Evolutionary conservation across 2,888 invertebrate species (phyloP), one percentile per base, ranked within the genome.

Genomic region (Coenonympha glycerion): DNA sequence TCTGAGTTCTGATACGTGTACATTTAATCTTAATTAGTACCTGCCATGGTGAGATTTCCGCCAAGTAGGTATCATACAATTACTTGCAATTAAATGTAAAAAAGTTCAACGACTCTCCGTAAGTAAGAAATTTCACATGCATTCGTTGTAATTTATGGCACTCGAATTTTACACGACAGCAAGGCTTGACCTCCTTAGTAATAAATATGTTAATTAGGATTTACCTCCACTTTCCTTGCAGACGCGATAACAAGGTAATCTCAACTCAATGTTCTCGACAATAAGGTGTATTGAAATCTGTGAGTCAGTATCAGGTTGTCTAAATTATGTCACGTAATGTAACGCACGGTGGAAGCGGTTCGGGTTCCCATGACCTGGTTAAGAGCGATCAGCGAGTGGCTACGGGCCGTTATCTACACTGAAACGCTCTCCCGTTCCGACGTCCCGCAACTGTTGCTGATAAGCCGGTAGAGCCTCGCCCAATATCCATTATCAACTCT

Each of bases 291-390:
- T 18, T 31, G 33, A 21, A 15, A 44, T 31, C 16, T 21, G 15
- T 19, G 19, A 13, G 15, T 39, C 15, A 44, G 15, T 21, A 11
- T 21, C 44, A 21, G 21, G 44, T 30, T 30, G 36, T 44, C 44
- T 45, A 47, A 72, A 75, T 71, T 65, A 73, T 69, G 71, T 72
- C 65, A 69, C 62, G 65, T 66, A 68, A 69, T 55, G 60, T 59
- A 33, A 49, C 44, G 44, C 44, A 44, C 44, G 31, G 41, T 45
- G 52, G 56, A 52, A 58, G 56, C 61, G 26, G 6, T 41, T 41
- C 18, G 28, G 62, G 64, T 65, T 67, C 64, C 68, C 65, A 68
- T 73, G 77, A 75, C 76, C 78, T 65, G 75, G 68, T 67, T 75
- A 21, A 6, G 59, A 48, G 62, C 63, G 72, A 69, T 66, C 71